Base-by-base conservation (phyloP, 2,888 invertebrate genomes). In the Pyralis farinalis region DNA sequence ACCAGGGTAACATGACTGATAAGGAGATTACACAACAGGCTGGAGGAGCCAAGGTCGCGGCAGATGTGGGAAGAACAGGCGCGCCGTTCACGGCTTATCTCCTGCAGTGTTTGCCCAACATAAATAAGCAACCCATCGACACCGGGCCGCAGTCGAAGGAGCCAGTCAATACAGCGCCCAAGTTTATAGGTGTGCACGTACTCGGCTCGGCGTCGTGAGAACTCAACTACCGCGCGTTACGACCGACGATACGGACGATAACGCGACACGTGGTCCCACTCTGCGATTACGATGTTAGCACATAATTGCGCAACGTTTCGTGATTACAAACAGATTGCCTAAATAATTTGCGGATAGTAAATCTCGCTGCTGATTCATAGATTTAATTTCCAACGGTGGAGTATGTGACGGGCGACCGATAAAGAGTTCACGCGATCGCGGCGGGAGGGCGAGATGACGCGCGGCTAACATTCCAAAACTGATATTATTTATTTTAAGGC, bases 61-160 rank as follows among this genome's bases (percentile, higher is more conserved):
- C 86, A 85, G 88, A 84, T 85, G 86, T 84, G 84, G 81, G 83
- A 84, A 84, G 81, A 74, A 86, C 78, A 87, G 71, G 71, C 79
- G 61, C 66, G 71, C 63, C 79, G 79, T 85, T 85, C 72, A 85
- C 65, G 50, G 70, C 80, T 83, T 86, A 85, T 88, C 86, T 74
- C 55, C 49, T 53, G 55, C 61, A 70, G 67, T 84, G 81, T 88
- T 87, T 84, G 76, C 74, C 53, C 57, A 73, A 68, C 64, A 71
- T 76, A 84, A 87, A 88, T 78, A 88, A 76, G 76, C 74, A 75
- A 70, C 72, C 65, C 62, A 52, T 51, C 58, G 52, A 49, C 53
- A 45, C 42, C 25, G 11, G 8, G 55, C 55, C 48, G 51, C 63
- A 69, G 63, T 63, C 67, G 62, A 58, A 64, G 63, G 61, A 58